Evolutionary conservation across 2,888 invertebrate genomes (phyloP).

Genomic region (Hyalella azteca): DNA sequence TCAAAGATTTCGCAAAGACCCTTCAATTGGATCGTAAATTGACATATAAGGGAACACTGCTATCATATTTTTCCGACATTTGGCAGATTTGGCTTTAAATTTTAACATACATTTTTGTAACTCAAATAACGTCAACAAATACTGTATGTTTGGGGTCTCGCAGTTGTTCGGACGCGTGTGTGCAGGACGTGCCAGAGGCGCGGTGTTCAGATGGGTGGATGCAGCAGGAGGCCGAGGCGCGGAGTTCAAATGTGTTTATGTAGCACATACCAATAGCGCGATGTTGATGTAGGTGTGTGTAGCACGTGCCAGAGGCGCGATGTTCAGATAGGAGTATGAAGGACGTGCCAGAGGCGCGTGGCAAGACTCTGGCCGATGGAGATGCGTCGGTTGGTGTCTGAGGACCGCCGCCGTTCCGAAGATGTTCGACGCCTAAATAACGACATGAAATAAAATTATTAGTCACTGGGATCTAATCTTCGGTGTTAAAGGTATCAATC

Average conservation of each 20-base stretch:
- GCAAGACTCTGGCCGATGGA: constrained; percentile 51
- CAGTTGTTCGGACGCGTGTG: too few relatives aligned
- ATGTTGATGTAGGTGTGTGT: not conserved
- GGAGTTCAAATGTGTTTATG: not conserved
- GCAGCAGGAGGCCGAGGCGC: not conserved
- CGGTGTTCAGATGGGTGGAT: not conserved
- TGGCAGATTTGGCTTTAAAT: too few relatives aligned
- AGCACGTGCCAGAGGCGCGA: not conserved
- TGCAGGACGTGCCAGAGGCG: too few relatives aligned
- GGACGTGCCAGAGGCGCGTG: constrained; percentile 52
- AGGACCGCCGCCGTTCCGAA: not conserved
- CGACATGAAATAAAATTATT: too few relatives aligned
- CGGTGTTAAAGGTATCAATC: too few relatives aligned
- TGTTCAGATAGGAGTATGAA: constrained; percentile 43
- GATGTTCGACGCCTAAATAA: not conserved
- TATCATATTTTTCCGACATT: too few relatives aligned
- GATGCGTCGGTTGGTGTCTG: constrained; percentile 40
- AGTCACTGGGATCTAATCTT: too few relatives aligned
- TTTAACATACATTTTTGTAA: too few relatives aligned
- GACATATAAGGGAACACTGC: too few relatives aligned
- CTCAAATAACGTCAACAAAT: too few relatives aligned
- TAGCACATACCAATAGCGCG: not conserved
- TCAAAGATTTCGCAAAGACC: too few relatives aligned
- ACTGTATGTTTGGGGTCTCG: not conserved
- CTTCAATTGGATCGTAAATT: too few relatives aligned